Evolutionary conservation across 2,113 vertebrate genomes (phyloP), one percentile per base, ranked within the genome.

Genomic region (Nothoprocta pentlandii): DNA sequence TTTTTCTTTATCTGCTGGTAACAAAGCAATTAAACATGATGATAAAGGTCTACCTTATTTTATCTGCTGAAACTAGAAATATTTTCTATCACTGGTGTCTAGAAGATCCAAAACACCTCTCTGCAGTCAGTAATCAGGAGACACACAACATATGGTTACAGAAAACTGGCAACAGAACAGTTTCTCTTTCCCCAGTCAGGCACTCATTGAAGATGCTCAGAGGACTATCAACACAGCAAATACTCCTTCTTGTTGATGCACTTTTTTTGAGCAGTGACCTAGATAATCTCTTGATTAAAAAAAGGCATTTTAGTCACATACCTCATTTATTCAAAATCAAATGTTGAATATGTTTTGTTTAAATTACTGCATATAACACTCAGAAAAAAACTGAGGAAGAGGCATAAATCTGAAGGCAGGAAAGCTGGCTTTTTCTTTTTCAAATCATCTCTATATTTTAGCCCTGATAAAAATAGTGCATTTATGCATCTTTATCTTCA

Each of bases 211-310:
- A 94, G 90, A 94, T 93, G 79, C 90, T 96, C 87, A 90, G 85
- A 96, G 93, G 93, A 97, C 94, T 96, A 96, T 90, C 96, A 96
- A 97, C 82, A 95, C 82, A 97, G 80, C 94, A 95, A 95, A 96
- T 95, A 88, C 80, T 97, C 71, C 79, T 93, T 93, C 87, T 80
- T 92, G 68, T 58, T 84, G 82, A 93, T 94, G 85, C 39, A 90
- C 69, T 93, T 95, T 93, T 95, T 88, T 94, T 51, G 85, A 90
- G 68, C 89, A 90, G 68, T 94, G 90, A 94, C 94, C 96, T 78
- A 95, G 77, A 95, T 84, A 94, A 94, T 96, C 39, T 93, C 90
- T 63, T 88, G 49, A 95, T 89, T 54, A 58, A 75, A 94, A 94
- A 89, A 92, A 89, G n/a, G 15, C 58, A 87, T 64, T 96, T 92